phyloP scores from a whole-genome alignment of 1,140 invertebrate species.

The Procambarus clarkii region DNA sequence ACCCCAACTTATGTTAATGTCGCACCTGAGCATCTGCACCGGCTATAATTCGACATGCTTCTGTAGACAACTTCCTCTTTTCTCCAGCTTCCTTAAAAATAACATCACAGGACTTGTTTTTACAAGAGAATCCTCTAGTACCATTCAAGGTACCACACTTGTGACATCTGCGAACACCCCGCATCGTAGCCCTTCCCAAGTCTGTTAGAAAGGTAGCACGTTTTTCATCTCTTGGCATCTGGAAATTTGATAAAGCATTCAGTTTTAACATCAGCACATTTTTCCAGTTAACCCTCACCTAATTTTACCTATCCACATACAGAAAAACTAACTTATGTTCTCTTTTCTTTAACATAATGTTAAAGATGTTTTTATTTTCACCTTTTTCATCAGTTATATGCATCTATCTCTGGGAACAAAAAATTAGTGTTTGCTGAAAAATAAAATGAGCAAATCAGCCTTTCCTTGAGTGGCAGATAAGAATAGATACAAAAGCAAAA shows the following conservation, averaged over 20 bases:
- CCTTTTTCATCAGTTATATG: no score
- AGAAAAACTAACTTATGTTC: background rate
- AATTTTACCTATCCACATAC: background rate
- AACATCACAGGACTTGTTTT: constrained; percentile 85
- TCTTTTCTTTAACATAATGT: background rate
- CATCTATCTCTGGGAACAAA: no score
- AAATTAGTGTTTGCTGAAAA: no score
- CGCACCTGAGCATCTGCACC: constrained; percentile 78
- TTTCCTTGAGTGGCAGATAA: no score
- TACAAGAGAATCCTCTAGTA: constrained; percentile 84
- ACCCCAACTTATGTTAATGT: background rate
- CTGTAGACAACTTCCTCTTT: constrained; percentile 81
- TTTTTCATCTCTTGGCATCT: constrained; percentile 74
- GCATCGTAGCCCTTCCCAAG: constrained; percentile 83
- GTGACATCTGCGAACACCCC: constrained; percentile 85
- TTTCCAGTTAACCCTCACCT: background rate
- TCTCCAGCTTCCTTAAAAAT: constrained; percentile 80
- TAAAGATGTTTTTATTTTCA: no score
- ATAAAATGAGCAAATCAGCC: no score
- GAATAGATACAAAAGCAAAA: no score
- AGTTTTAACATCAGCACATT: background rate
- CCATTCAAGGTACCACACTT: constrained; percentile 89
- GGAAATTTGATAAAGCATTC: background rate
- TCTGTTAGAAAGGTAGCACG: constrained; percentile 79
- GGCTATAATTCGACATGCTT: constrained; percentile 84